Base-by-base conservation (phyloP, 2,113 vertebrate species). In the Phaethornis superciliosus region DNA sequence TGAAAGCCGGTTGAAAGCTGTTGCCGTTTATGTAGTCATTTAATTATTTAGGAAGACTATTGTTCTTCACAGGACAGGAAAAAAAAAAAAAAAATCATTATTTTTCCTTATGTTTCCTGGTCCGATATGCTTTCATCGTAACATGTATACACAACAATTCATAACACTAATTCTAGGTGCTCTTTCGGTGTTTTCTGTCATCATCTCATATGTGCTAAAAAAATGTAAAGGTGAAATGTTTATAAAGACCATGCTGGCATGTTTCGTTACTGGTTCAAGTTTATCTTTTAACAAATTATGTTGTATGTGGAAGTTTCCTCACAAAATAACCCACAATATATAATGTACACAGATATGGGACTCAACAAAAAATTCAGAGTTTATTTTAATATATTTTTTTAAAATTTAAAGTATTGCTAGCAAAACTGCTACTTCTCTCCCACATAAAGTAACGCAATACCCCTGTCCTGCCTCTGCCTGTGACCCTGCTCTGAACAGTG, bases 161-260 rank as follows among this genome's bases (percentile, higher is more conserved):
- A 51, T 62, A 33, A 87, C 88, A 76, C 7, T 63, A 62, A 51
- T 72, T 88, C 40, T 59, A 70, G 28, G 22, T 42, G 21, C 1
- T 56, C 4, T 81, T 60, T 51, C 32, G 33, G 20, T 42, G 9
- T 59, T 82, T 84, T 93, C 37, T 90, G 44, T 67, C 75, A 74
- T 62, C 14, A 37, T 72, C 6, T 82, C 30, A 42, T 51, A 65
- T 59, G 35, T 71, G 13, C 44, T 70, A 91, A 85, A 6, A 93
- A 83, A 18, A 85, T 77, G 79, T 89, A 81, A 89, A 93, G 84
- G 83, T 94, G 76, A 65, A 89, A 87, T 77, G 93, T 56, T 35
- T 72, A 84, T 74, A 70, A 7, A 28, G 65, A 94, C 33, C n/a
- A 89, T 44, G 7, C 40, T 82, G 24, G 22, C 47, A 54, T 19